These are phyloP conservation scores for Caenorhabditis elegans DNA, from an alignment of 1,140 invertebrate genomes.

Conservation along the genomic window DNA sequence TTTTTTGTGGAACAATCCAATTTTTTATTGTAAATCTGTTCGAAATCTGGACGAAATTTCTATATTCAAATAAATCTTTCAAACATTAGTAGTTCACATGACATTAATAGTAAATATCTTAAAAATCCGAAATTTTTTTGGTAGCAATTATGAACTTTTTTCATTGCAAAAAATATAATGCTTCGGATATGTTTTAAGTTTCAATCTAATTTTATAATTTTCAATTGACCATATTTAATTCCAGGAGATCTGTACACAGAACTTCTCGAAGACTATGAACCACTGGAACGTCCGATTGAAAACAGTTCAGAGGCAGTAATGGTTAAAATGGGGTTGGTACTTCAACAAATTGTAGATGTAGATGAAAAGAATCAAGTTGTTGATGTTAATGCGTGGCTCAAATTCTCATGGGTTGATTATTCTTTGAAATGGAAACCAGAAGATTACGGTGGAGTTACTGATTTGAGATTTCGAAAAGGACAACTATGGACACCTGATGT, in stretches of 20 bases:
- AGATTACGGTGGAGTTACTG: slow-evolving; percentile 88
- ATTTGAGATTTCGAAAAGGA: slow-evolving; percentile 83
- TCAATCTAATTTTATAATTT: too few species aligned
- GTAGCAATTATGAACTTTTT: too few species aligned
- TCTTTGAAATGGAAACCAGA: slow-evolving; percentile 93
- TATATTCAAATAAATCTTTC: too few species aligned
- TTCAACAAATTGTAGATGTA: slow-evolving; percentile 99
- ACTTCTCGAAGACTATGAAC: slow-evolving; percentile 91
- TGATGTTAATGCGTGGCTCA: slow-evolving; percentile 52
- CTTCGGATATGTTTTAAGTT: too few species aligned
- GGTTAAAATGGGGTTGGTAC: slow-evolving; percentile 92
- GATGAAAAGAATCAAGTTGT: slow-evolving; percentile 54
- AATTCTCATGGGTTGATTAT: slow-evolving; percentile 88
- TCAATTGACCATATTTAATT: too few species aligned
- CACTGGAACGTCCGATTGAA: slow-evolving; percentile 88
- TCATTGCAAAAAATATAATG: too few species aligned
- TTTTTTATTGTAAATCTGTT: too few species aligned
- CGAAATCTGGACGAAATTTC: too few species aligned
- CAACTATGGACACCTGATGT: slow-evolving; percentile 97
- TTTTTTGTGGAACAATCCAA: too few species aligned
- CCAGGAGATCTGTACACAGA: slow-evolving; percentile 78
- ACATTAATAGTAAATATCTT: too few species aligned
- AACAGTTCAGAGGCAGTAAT: slow-evolving; percentile 92
- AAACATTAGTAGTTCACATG: too few species aligned
- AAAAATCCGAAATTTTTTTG: too few species aligned